Conservation (phyloP, 2,113 vertebrate genomes). For the Eclectus roratus region DNA sequence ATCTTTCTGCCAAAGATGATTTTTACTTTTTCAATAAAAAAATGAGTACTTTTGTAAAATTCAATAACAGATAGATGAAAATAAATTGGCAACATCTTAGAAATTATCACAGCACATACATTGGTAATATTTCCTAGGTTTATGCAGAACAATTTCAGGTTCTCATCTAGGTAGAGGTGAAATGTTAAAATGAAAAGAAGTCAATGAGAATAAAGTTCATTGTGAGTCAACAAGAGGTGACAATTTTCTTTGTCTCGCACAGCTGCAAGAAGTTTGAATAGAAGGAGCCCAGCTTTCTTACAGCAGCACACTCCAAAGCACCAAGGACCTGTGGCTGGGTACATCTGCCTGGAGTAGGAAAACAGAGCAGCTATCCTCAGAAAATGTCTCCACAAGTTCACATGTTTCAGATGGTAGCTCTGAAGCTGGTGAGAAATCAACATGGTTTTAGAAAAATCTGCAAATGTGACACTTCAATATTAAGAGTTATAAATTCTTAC, state of each 20-base stretch:
- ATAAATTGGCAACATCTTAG: neutral
- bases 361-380: neutral
- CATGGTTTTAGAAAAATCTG: neutral
- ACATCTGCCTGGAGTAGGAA: neutral
- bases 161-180: neutral
- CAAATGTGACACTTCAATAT: neutral
- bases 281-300: neutral
- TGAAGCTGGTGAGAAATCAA: neutral
- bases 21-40: neutral
- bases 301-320: neutral
- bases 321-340: neutral
- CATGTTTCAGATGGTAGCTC: neutral
- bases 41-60: neutral
- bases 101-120: neutral
- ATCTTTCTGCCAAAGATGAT: neutral
- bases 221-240: neutral
- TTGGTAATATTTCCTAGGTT: neutral
- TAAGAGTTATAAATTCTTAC: neutral
- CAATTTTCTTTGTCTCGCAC: neutral
- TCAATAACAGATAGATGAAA: neutral
- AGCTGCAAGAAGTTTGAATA: neutral
- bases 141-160: neutral
- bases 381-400: neutral
- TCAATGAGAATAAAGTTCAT: neutral
- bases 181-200: neutral